Conservation (phyloP, 1,140 invertebrate species). For the Drosophila asahinai region DNA sequence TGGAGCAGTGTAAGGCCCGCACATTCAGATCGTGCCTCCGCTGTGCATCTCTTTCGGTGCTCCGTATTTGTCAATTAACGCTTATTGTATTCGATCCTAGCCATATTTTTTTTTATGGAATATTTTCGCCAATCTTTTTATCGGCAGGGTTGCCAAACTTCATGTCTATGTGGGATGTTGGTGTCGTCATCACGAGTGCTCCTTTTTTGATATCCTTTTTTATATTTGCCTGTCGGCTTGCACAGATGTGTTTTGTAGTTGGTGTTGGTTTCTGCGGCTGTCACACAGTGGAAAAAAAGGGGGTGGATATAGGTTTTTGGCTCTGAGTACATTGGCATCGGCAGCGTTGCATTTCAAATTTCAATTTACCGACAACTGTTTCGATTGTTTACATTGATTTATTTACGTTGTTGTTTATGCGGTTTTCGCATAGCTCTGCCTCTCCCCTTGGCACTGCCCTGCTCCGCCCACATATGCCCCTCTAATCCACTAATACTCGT, state of each 20-base stretch:
- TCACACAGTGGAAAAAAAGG: slow-evolving; percentile 30
- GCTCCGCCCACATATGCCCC: slow-evolving; percentile 24
- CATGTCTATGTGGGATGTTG: slow-evolving; percentile 20
- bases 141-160: slow-evolving; percentile 26
- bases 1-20: slow-evolving; percentile 25
- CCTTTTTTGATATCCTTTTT: slow-evolving; percentile 5
- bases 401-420: slow-evolving; percentile 81
- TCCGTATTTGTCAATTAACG: slow-evolving; percentile 70
- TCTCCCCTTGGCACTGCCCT: slow-evolving; percentile 5
- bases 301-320: slow-evolving; percentile 10
- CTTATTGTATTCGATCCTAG: slow-evolving; percentile 42
- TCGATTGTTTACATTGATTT: slow-evolving; percentile 84
- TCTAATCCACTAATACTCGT: slow-evolving; percentile 77
- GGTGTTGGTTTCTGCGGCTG: slow-evolving; percentile 31
- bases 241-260: slow-evolving; percentile 38
- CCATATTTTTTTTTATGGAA: background rate
- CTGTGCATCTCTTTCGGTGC: background rate
- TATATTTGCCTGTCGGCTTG: slow-evolving; percentile 15
- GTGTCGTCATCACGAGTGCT: slow-evolving; percentile 24
- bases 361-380: slow-evolving; percentile 83
- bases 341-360: slow-evolving; percentile 77
- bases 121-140: slow-evolving; percentile 15
- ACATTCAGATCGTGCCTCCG: background rate
- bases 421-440: slow-evolving; percentile 57
- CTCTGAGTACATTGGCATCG: slow-evolving; percentile 21